phyloP scores from a whole-genome alignment of 2,888 invertebrate genomes.

The Hermaeophaga mercurialis region DNA sequence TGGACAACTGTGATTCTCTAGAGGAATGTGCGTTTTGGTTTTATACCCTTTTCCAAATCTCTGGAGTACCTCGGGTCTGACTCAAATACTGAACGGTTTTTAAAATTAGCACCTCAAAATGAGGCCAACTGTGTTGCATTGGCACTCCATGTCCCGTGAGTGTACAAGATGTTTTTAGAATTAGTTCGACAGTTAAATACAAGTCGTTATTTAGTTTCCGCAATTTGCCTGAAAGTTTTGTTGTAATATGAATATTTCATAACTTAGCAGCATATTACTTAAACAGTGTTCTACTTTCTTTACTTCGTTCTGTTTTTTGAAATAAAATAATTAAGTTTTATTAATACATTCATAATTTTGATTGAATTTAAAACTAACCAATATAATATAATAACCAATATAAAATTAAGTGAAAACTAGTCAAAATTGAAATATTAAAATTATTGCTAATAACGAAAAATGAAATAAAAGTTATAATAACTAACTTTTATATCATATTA shows the following conservation, averaged over 20 bases:
- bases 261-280: background rate
- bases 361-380: no score
- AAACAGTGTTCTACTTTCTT: background rate
- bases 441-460: no score
- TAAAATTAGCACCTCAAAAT: constrained; percentile 11
- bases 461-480: no score
- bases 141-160: constrained; percentile 5
- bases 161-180: constrained; percentile 4
- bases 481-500: no score
- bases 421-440: no score
- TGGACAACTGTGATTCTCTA: background rate
- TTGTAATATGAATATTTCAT: background rate
- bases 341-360: background rate
- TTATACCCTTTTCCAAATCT: background rate
- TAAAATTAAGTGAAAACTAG: no score
- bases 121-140: constrained; percentile 10
- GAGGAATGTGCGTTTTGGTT: background rate
- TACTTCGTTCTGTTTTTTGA: background rate
- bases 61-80: background rate
- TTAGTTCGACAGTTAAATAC: background rate
- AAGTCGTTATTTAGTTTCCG: background rate
- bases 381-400: no score
- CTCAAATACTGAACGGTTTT: constrained; percentile 4
- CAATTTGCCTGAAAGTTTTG: background rate
- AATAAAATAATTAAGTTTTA: background rate